phyloP scores from a whole-genome alignment of 35 echinoderm and acorn worm species.

The Strongylocentrotus purpuratus region DNA sequence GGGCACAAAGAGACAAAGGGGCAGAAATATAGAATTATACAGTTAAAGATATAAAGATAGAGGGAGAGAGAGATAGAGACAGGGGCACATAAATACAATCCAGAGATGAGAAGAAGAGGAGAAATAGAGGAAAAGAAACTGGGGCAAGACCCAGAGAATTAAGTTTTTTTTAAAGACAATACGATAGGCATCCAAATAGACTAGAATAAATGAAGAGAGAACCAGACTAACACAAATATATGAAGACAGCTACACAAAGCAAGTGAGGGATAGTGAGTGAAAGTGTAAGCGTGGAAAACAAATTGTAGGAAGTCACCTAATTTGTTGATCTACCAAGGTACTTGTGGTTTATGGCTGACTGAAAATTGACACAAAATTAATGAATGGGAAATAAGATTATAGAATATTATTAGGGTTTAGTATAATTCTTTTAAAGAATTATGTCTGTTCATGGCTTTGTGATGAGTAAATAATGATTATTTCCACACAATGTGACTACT shows the following conservation, averaged over 20 bases:
- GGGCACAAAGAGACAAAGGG: no score
- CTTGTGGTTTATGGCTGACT: neutral
- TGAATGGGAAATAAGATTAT: neutral
- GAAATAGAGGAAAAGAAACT: no score
- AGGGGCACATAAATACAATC: no score
- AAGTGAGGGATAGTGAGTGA: neutral
- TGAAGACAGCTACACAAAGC: neutral
- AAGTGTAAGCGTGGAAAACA: neutral
- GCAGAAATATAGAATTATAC: no score
- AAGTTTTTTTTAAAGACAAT: no score
- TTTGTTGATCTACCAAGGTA: neutral
- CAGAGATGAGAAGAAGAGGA: no score
- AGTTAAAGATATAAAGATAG: no score
- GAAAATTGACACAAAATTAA: slow-evolving; percentile 6
- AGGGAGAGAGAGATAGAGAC: no score
- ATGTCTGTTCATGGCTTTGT: neutral
- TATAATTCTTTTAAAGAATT: neutral
- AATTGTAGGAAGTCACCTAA: neutral
- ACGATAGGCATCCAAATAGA: no score
- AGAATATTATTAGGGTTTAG: neutral
- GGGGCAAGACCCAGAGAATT: no score
- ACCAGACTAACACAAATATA: no score
- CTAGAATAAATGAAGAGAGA: no score
- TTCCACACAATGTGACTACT: neutral
- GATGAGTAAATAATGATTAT: neutral